phyloP scores from a whole-genome alignment of 2,888 invertebrate species.

The Prionchulus punctatus region DNA sequence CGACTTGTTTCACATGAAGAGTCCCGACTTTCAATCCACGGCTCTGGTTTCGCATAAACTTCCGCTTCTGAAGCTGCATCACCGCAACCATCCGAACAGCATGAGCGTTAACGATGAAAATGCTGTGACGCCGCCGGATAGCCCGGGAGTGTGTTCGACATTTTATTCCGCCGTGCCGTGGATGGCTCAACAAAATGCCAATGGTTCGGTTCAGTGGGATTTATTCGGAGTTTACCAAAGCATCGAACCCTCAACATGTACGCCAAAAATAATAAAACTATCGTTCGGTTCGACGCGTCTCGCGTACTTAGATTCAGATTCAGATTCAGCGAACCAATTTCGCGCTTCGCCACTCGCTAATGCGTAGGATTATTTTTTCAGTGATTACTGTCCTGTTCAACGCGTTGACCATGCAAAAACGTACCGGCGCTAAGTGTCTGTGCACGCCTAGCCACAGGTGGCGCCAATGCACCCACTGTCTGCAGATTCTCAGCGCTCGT shows the following conservation, averaged over 20 bases:
- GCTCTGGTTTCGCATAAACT: slow-evolving; percentile 15
- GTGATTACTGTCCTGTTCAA: slow-evolving; percentile 45
- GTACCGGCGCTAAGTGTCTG: slow-evolving; percentile 44
- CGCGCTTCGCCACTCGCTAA: too few relatives aligned
- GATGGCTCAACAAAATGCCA: background rate
- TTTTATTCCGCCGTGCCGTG: background rate
- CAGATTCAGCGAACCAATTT: too few relatives aligned
- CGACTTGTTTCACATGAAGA: slow-evolving; percentile 27
- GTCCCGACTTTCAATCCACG: slow-evolving; percentile 24
- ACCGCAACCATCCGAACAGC: background rate
- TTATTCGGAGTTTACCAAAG: background rate
- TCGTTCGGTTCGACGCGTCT: too few relatives aligned
- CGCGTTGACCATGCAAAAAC: slow-evolving; percentile 46
- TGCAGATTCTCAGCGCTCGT: slow-evolving; percentile 45
- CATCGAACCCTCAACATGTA: background rate
- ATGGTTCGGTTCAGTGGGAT: background rate
- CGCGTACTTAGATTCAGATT: too few relatives aligned
- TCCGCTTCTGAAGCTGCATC: background rate
- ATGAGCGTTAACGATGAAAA: background rate
- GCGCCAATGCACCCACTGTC: slow-evolving; percentile 46
- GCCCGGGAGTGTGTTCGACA: background rate
- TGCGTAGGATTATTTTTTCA: slow-evolving; percentile 37
- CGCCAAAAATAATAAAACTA: too few relatives aligned
- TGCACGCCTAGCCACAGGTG: slow-evolving; percentile 46
- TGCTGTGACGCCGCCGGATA: background rate